Evolutionary conservation across 2,888 invertebrate species (phyloP).

Genomic region (Meliscaeva auricollis): DNA sequence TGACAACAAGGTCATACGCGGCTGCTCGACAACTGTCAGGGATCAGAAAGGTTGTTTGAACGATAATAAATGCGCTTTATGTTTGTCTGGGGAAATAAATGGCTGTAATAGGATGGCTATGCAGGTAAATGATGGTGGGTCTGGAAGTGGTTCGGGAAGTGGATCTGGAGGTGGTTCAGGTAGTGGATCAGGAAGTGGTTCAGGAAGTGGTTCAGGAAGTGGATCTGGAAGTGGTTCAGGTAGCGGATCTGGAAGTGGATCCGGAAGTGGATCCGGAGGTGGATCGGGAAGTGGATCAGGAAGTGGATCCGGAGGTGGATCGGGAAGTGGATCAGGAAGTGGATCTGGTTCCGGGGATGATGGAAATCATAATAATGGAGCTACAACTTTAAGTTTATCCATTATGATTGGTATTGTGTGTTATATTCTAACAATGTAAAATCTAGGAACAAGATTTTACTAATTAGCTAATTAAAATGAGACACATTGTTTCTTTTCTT

Average conservation of each 20-base stretch:
- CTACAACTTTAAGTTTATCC: slow-evolving; percentile 14
- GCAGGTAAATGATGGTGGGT: slow-evolving; percentile 16
- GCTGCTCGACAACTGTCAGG: slow-evolving; percentile 76
- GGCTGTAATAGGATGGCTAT: slow-evolving; percentile 74
- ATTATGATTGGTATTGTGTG: slow-evolving; percentile 13
- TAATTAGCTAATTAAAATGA: not conserved
- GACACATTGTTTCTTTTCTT: not conserved
- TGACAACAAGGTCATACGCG: slow-evolving; percentile 72
- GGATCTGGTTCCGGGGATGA: slow-evolving; percentile 41
- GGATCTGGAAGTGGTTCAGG: slow-evolving; percentile 40
- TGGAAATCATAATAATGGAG: slow-evolving; percentile 3
- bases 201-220: slow-evolving; percentile 45
- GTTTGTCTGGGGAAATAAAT: slow-evolving; percentile 76
- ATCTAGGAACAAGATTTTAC: too few relatives aligned
- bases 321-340: slow-evolving; percentile 19
- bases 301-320: slow-evolving; percentile 44
- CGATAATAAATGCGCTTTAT: slow-evolving; percentile 75
- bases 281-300: slow-evolving; percentile 49
- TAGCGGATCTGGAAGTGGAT: slow-evolving; percentile 41
- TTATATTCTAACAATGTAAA: not conserved
- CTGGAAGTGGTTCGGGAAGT: slow-evolving; percentile 43
- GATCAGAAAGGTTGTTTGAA: slow-evolving; percentile 76
- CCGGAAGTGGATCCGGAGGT: slow-evolving; percentile 30
- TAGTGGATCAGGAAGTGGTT: slow-evolving; percentile 56
- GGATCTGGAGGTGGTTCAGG: slow-evolving; percentile 48